Evolutionary conservation across 2,797 vertebrate genomes (phyloP).

Genomic region (Cuculus canorus): DNA sequence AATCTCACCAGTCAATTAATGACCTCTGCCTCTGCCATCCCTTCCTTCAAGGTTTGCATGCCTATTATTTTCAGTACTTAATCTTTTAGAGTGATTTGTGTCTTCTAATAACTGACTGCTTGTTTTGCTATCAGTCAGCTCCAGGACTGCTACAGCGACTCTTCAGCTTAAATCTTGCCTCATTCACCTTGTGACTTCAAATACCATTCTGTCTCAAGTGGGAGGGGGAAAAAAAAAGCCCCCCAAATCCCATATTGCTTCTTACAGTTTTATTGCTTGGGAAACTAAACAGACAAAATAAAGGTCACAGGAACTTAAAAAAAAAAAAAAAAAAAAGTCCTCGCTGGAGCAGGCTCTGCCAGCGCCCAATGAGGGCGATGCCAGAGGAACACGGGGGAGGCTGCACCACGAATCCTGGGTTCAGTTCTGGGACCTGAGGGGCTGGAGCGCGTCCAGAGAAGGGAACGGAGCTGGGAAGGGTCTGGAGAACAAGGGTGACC

Average conservation of each 20-base stretch:
- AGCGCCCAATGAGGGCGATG: too few relatives aligned
- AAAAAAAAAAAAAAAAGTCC: background rate
- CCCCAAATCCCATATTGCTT: slow-evolving; percentile 51
- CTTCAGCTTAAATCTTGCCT: slow-evolving; percentile 23
- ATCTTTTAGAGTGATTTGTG: slow-evolving; percentile 59
- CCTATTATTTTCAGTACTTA: slow-evolving; percentile 57
- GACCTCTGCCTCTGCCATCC: slow-evolving; percentile 28
- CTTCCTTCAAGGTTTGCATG: slow-evolving; percentile 26
- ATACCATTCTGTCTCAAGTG: background rate
- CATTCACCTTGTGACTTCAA: slow-evolving; percentile 45
- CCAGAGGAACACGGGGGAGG: too few relatives aligned
- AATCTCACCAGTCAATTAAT: slow-evolving; percentile 46
- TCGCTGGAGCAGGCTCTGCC: too few relatives aligned
- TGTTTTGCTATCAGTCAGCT: slow-evolving; percentile 59
- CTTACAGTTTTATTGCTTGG: slow-evolving; percentile 34
- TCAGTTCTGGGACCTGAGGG: too few relatives aligned
- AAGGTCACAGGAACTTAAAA: slow-evolving; percentile 40
- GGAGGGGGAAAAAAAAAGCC: background rate
- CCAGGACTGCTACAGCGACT: slow-evolving; percentile 10
- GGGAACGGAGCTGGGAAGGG: too few relatives aligned
- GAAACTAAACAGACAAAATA: slow-evolving; percentile 34
- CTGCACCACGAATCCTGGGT: too few relatives aligned
- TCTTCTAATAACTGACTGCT: slow-evolving; percentile 40
- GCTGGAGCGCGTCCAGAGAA: too few relatives aligned
- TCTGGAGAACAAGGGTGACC: too few relatives aligned